Base-by-base conservation (phyloP, 2,888 invertebrate genomes). In the Orthonychiurus folsomi region DNA sequence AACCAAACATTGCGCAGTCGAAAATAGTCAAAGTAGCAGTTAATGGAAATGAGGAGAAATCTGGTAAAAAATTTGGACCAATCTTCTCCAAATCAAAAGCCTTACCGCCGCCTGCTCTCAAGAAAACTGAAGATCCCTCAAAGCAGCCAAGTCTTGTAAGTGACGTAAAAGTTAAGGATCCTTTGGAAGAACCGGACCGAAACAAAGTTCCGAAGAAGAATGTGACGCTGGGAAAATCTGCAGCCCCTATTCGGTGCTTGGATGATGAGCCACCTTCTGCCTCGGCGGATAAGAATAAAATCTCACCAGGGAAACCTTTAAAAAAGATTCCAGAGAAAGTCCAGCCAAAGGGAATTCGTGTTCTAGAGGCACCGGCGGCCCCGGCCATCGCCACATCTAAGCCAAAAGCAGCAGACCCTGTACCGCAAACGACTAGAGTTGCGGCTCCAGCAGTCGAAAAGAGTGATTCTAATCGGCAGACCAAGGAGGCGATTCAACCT, bases 211-310 rank as follows among this genome's bases (percentile, higher is more conserved):
- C n/a, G n/a, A n/a, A 47, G 12, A 15, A 18, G 12, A 47, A 47
- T 47, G 48, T n/a, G n/a, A n/a, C n/a, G n/a, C n/a, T n/a, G n/a
- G n/a, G n/a, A n/a, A n/a, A 53, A 53, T 15, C 54, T 53, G 15
- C 12, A 53, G 18, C 54, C 20, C 15, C 21, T 18, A 53, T 53
- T 53, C 18, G 54, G 68, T 80, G 81, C 72, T 75, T 82, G 55
- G 83, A 83, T 62, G 83, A 83, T 75, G 82, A 82, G 60, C 76
- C 78, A 21, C 81, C 81, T 74, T 80, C 80, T 70, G 79, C 79
- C 73, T 80, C 80, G 12, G 12, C 48, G n/a, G 48, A 12, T n/a
- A 48, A 48, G 48, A 15, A 12, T n/a, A 48, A 48, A 54, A 74
- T 69, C 48, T 69, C 76, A 52, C 77, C 76, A 62, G 74, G 74